phyloP scores from a whole-genome alignment of 2,888 invertebrate species.

The Lasioglossum vierecki region DNA sequence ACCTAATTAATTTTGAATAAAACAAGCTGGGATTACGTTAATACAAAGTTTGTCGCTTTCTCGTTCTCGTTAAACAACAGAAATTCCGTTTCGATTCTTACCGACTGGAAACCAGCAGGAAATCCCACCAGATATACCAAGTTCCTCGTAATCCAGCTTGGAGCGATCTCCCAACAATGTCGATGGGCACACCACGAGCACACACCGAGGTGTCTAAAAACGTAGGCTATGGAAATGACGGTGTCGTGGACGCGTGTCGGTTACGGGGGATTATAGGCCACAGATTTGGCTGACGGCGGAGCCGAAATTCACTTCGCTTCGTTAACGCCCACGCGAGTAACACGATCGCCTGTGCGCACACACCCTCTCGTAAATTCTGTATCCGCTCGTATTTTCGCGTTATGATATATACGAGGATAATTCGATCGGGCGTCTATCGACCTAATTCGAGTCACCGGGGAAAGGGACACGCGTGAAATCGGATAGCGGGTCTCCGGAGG shows the following conservation, averaged over 20 bases:
- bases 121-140: slow-evolving; percentile 13
- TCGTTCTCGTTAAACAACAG: background rate
- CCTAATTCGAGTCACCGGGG: background rate
- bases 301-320: slow-evolving; percentile 7
- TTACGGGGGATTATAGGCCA: background rate
- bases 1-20: too few species aligned
- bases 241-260: background rate
- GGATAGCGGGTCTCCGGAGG: background rate
- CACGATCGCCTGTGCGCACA: background rate
- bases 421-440: background rate
- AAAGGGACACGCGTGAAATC: background rate
- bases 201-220: background rate
- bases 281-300: background rate
- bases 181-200: slow-evolving; percentile 2
- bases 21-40: too few species aligned
- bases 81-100: slow-evolving; percentile 7
- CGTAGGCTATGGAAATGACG: background rate
- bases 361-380: background rate
- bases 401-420: slow-evolving; percentile 6
- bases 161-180: slow-evolving; percentile 28
- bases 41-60: background rate
- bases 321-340: slow-evolving; percentile 8
- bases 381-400: background rate
- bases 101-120: background rate
- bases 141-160: slow-evolving; percentile 2